phyloP scores from a whole-genome alignment of 2,888 invertebrate species.

The Smittia aterrima region DNA sequence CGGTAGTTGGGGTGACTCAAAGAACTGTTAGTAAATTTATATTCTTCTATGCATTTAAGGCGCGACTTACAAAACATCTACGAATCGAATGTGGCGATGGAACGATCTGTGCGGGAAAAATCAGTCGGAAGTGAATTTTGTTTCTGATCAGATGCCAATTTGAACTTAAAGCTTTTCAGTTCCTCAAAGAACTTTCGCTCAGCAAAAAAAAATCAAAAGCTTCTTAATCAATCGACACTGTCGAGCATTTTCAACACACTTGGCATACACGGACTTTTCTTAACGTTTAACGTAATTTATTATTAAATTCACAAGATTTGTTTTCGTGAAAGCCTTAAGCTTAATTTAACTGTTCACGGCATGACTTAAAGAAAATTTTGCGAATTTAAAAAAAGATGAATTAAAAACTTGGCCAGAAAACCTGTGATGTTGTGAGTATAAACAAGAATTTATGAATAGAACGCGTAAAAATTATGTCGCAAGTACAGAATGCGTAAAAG shows the following conservation, averaged over 20 bases:
- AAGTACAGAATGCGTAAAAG: too few species aligned
- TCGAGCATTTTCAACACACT: background rate
- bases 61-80: background rate
- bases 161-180: background rate
- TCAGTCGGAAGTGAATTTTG: background rate
- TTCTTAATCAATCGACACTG: background rate
- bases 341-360: background rate
- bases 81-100: background rate
- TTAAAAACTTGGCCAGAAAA: background rate
- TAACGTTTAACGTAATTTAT: background rate
- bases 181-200: background rate
- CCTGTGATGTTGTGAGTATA: background rate
- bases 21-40: background rate
- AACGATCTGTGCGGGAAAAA: background rate
- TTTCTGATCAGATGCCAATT: constrained; percentile 2
- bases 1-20: background rate
- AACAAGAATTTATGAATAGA: background rate
- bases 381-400: background rate
- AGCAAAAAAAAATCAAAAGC: background rate
- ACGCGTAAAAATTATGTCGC: background rate
- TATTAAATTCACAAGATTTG: background rate
- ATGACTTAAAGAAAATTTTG: background rate
- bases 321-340: background rate
- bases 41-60: background rate
- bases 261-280: constrained; percentile 15